These are phyloP conservation scores for Paedocypris micromegethes DNA, from an alignment of 2,797 vertebrate genomes.

Conservation along the genomic window DNA sequence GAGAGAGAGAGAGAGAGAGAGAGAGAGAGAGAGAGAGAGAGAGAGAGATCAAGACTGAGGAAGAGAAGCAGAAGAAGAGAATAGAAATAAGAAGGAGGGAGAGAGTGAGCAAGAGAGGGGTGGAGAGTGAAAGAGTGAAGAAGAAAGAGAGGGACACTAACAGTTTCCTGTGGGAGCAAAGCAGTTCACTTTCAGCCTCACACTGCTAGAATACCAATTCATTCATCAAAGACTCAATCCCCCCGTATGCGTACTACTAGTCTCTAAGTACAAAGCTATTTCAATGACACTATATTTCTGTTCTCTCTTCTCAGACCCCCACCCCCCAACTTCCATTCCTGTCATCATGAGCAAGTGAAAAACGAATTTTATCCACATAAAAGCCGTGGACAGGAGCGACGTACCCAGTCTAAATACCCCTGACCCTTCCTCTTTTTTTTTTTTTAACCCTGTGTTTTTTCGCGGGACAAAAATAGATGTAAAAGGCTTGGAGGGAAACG, in stretches of 20 bases:
- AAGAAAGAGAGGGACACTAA: slow-evolving; percentile 35
- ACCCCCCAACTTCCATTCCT: not conserved
- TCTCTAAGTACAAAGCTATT: slow-evolving; percentile 27
- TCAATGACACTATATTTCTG: slow-evolving; percentile 11
- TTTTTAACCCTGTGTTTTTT: slow-evolving; percentile 51
- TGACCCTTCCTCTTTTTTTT: slow-evolving; percentile 54
- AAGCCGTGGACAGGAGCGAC: no score
- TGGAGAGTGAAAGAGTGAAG: slow-evolving; percentile 7
- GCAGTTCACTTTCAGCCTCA: slow-evolving; percentile 44
- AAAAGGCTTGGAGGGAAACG: slow-evolving; percentile 61
- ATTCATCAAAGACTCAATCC: slow-evolving; percentile 45
- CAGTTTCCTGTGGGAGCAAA: slow-evolving; percentile 44
- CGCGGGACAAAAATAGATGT: slow-evolving; percentile 58
- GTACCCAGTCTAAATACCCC: no score
- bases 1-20: not conserved
- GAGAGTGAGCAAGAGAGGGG: slow-evolving; percentile 9
- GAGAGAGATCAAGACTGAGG: not conserved
- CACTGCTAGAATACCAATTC: slow-evolving; percentile 50
- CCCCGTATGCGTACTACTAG: slow-evolving; percentile 26
- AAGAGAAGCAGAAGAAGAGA: slow-evolving; percentile 7
- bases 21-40: not conserved
- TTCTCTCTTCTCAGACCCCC: slow-evolving; percentile 8
- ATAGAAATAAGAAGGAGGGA: slow-evolving; percentile 7
- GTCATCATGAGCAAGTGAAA: slow-evolving; percentile 15
- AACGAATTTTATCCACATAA: slow-evolving; percentile 7